A percentile compares a stretch with the other conserved stretches of the same genome.
phyloP scores from a whole-genome alignment of 2,113 vertebrate genomes.

The Vulpes lagopus region DNA sequence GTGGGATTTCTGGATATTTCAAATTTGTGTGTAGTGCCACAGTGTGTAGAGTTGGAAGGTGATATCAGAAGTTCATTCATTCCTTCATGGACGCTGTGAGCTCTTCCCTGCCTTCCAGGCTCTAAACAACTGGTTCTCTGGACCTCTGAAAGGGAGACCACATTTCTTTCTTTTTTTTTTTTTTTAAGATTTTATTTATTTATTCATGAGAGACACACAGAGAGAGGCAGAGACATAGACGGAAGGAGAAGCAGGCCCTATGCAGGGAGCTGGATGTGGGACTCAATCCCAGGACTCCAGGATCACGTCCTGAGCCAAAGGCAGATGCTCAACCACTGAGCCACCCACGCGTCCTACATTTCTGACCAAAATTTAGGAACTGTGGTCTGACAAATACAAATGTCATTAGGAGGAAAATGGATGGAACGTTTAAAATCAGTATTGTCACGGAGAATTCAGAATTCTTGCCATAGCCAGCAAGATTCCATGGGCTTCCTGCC shows the following conservation, averaged over 20 bases:
- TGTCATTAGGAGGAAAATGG: background rate
- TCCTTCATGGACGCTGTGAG: background rate
- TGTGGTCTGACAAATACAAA: background rate
- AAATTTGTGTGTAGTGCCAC: background rate
- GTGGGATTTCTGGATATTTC: background rate
- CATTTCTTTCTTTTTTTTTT: background rate
- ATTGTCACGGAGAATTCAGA: background rate
- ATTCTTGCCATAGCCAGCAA: background rate
- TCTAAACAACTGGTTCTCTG: background rate
- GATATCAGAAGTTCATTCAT: background rate
- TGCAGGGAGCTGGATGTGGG: too few relatives aligned
- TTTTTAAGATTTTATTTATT: too few relatives aligned
- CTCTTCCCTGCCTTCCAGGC: background rate
- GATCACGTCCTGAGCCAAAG: too few relatives aligned
- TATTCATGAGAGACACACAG: too few relatives aligned
- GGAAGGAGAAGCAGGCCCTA: too few relatives aligned
- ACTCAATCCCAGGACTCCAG: too few relatives aligned
- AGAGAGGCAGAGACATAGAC: too few relatives aligned
- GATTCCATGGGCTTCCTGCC: background rate
- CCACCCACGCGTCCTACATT: background rate
- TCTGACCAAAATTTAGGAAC: background rate
- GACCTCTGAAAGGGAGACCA: background rate
- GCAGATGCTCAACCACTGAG: too few relatives aligned
- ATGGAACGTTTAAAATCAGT: background rate
- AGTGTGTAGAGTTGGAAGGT: background rate